Percentiles rank a stretch among this genome's conserved stretches.
phyloP scores from a whole-genome alignment of 2,113 vertebrate genomes.

The Mesoclemmys tuberculata region DNA sequence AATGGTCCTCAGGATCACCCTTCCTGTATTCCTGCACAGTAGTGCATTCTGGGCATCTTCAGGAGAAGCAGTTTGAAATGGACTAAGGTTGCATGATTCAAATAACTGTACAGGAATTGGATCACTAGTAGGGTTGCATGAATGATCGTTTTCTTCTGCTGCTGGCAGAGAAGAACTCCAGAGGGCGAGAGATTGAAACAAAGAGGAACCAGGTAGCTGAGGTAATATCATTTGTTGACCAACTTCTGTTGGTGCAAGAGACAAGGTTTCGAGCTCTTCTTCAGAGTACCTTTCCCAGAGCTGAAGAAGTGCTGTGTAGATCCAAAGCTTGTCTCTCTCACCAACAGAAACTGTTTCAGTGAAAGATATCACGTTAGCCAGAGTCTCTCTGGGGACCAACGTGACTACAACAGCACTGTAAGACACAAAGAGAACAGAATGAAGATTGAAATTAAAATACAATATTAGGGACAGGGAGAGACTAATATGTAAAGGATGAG shows the following conservation, averaged over 20 bases:
- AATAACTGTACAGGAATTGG: background rate
- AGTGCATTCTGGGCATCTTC: background rate
- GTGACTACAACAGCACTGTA: background rate
- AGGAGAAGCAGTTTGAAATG: background rate
- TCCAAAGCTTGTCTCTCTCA: background rate
- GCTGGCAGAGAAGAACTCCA: rapidly evolving
- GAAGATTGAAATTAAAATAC: background rate
- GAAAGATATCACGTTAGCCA: background rate
- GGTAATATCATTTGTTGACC: background rate
- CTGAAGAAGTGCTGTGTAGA: background rate
- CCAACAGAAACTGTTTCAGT: background rate
- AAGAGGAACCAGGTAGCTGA: background rate
- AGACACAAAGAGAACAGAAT: background rate
- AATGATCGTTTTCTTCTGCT: background rate
- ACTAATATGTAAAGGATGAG: background rate
- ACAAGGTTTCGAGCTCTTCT: background rate
- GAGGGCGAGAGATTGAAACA: background rate
- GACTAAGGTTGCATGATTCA: background rate
- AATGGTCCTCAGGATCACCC: background rate
- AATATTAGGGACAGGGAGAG: background rate
- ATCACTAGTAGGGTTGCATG: rapidly evolving
- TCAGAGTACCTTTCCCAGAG: background rate
- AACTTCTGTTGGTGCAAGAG: background rate
- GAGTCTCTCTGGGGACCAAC: background rate
- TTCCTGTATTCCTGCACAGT: too few relatives aligned